Base-by-base conservation (phyloP, 2,888 invertebrate species). In the Teleiodes luculella region DNA sequence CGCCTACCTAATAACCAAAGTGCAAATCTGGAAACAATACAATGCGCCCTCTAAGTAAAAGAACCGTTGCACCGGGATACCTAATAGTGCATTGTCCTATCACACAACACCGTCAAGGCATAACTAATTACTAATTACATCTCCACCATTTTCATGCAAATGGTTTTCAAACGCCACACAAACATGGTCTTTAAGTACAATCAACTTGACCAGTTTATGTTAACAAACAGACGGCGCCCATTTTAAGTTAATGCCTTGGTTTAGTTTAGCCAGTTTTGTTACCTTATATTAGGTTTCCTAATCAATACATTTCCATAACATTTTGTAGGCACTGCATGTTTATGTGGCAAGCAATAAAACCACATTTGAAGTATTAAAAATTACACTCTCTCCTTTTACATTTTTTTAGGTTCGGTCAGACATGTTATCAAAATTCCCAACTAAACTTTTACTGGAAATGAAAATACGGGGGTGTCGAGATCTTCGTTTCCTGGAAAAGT, bases 181-280 rank as follows among this genome's bases (percentile, higher is more conserved):
- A 20, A 41, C 28, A 20, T 28, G 13, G 24, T 13, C 24, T 43
- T 13, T n/a, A 33, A 33, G n/a, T 33, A 33, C 43, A 28, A 28
- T 43, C 7, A 4, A 24, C 28, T 43, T 24, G 10, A 43, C 28
- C 13, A 24, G 43, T 43, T 24, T 24, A 13, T 28, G 43, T n/a
- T 13, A 10, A 63, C 62, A 65, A 58, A 41, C 35, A 35, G 35
- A 35, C 35, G n/a, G 37, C 2, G 37, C 13, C 13, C 37, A 37
- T 37, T 37, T 37, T 37, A 37, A n/a, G 37, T 37, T 37, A 37
- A 37, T 37, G 14, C 14, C 37, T 37, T 18, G 6, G 37, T 16
- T 37, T 8, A 2, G 16, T 2, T 37, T 13, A 7, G n/a, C 24
- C 3, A 3, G 10, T 2, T 2, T 11, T 10, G 5, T 10, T 20